Evolutionary conservation across 2,888 invertebrate species (phyloP).

Genomic region (Encarsia formosa): DNA sequence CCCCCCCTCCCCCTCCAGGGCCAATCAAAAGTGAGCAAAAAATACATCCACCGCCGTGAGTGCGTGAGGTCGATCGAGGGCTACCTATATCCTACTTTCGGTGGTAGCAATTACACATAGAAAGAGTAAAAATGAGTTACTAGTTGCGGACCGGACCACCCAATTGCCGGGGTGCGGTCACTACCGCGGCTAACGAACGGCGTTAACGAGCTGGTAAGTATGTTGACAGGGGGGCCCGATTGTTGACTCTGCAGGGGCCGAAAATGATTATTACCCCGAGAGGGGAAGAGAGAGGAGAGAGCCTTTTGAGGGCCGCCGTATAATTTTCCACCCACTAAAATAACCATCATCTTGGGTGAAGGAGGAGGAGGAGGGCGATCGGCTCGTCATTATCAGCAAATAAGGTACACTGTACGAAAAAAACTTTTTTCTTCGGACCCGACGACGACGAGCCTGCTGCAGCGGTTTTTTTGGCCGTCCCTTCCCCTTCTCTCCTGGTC

Average conservation of each 20-base stretch:
- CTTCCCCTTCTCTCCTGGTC: conserved; percentile 26
- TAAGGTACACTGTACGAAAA: conserved; percentile 46
- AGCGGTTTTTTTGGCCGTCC: too few relatives aligned
- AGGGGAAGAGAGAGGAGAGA: neutral
- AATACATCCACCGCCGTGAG: too few relatives aligned
- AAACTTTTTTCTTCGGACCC: conserved; percentile 32
- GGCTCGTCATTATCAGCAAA: conserved; percentile 50
- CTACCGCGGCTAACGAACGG: too few relatives aligned
- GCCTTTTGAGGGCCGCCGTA: conserved; percentile 45
- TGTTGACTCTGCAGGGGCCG: conserved; percentile 23
- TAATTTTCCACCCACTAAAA: conserved; percentile 53
- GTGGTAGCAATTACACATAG: too few relatives aligned
- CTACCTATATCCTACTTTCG: too few relatives aligned
- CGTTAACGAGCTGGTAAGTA: conserved; percentile 53
- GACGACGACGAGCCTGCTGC: too few relatives aligned
- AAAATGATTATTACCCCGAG: conserved; percentile 7
- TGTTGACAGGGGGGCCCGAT: conserved; percentile 46
- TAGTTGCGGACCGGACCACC: too few relatives aligned
- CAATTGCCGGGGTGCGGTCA: too few relatives aligned
- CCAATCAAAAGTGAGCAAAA: conserved; percentile 50
- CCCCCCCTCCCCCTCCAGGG: conserved; percentile 31
- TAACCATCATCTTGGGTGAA: too few relatives aligned
- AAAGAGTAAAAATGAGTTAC: too few relatives aligned
- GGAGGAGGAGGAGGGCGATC: conserved; percentile 44
- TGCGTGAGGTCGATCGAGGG: too few relatives aligned